phyloP scores from a whole-genome alignment of 2,113 vertebrate genomes.

The Platysternon megacephalum region DNA sequence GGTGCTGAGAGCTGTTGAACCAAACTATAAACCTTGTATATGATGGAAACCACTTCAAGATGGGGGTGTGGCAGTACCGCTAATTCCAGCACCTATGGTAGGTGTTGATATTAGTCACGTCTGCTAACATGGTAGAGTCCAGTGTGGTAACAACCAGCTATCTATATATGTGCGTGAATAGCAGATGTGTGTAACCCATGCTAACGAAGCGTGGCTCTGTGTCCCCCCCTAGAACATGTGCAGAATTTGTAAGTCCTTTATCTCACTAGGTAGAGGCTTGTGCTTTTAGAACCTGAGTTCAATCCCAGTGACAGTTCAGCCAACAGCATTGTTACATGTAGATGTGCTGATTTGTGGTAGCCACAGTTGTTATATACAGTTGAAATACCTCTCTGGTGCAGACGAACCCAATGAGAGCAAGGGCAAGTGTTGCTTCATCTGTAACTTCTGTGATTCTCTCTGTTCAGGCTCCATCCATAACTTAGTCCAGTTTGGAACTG shows the following conservation, averaged over 20 bases:
- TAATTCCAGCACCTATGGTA: too few species aligned
- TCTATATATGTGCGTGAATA: neutral
- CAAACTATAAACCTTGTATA: too few species aligned
- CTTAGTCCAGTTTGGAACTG: neutral
- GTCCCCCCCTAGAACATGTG: slow-evolving; percentile 42
- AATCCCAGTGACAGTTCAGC: neutral
- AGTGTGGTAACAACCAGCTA: fast-evolving
- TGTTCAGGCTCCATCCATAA: neutral
- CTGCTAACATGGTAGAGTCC: neutral
- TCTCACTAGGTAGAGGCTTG: neutral
- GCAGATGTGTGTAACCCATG: fast-evolving
- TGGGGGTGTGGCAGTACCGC: too few species aligned
- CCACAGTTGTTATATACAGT: too few species aligned
- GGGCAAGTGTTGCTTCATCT: neutral
- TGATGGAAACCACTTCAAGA: too few species aligned
- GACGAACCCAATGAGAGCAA: neutral
- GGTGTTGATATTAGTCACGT: neutral
- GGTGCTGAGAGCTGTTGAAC: too few species aligned
- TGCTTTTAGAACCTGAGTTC: neutral
- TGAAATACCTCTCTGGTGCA: neutral
- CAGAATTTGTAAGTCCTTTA: neutral
- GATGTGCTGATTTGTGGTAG: too few species aligned
- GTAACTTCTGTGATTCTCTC: neutral
- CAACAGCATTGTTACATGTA: too few species aligned
- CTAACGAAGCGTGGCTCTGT: slow-evolving; percentile 11